phyloP scores from a whole-genome alignment of 1,140 invertebrate species.

The Macrobrachium nipponense region DNA sequence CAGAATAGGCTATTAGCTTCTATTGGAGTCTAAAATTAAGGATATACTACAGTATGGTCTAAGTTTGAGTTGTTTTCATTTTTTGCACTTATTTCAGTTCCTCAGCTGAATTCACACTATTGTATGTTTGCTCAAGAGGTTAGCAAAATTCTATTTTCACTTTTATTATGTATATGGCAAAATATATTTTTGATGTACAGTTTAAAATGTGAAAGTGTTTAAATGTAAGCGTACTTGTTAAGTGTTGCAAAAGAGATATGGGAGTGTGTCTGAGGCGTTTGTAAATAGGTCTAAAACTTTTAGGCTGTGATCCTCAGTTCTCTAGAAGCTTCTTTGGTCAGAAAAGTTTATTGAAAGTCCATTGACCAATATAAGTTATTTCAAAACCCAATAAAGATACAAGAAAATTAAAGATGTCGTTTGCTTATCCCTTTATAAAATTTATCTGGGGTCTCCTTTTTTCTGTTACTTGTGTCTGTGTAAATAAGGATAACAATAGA shows the following conservation, averaged over 20 bases:
- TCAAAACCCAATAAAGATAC: conserved; percentile 58
- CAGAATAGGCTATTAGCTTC: conserved; percentile 28
- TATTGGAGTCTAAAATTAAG: conserved; percentile 36
- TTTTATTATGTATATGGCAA: conserved; percentile 61
- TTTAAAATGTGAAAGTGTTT: conserved; percentile 59
- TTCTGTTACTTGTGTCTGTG: no score
- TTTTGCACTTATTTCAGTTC: conserved; percentile 54
- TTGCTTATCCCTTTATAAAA: no score
- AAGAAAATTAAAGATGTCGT: no score
- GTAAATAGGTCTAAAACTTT: conserved; percentile 62
- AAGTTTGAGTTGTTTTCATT: conserved; percentile 36
- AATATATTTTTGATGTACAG: conserved; percentile 63
- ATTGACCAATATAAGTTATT: conserved; percentile 62
- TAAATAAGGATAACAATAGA: no score
- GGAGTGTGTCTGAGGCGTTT: conserved; percentile 58
- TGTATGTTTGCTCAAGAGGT: conserved; percentile 62
- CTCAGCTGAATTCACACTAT: conserved; percentile 59
- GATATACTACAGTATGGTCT: conserved; percentile 42
- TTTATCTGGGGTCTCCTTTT: no score
- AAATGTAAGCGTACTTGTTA: conserved; percentile 62
- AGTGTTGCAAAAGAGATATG: conserved; percentile 60
- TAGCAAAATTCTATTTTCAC: conserved; percentile 63
- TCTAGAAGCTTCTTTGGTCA: conserved; percentile 61
- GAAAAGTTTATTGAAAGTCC: conserved; percentile 58
- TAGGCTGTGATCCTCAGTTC: conserved; percentile 63